phyloP scores from a whole-genome alignment of 2,797 vertebrate species.

The Gorsachius magnificus region DNA sequence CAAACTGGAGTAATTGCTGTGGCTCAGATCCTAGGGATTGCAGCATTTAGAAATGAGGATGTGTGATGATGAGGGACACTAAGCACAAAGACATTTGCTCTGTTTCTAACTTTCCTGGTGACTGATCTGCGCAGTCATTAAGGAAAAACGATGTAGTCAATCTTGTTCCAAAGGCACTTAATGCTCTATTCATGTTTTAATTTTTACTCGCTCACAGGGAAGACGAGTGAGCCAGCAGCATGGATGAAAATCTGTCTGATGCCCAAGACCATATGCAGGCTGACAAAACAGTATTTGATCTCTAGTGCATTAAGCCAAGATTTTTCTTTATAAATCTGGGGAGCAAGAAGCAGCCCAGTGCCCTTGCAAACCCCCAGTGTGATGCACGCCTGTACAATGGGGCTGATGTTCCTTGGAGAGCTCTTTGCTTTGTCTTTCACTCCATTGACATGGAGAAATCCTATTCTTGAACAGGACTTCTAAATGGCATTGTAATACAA shows the following conservation, averaged over 20 bases:
- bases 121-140: not conserved
- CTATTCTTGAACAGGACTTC: not conserved
- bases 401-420: not conserved
- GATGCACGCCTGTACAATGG: not conserved
- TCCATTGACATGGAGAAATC: not conserved
- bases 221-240: not conserved
- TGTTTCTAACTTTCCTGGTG: not conserved
- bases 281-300: not conserved
- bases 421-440: not conserved
- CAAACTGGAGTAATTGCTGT: not conserved
- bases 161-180: conserved; percentile 5
- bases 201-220: not conserved
- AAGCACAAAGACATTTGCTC: not conserved
- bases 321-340: not conserved
- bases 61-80: not conserved
- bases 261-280: not conserved
- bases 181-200: conserved; percentile 13
- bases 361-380: not conserved
- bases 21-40: not conserved
- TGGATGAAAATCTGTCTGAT: not conserved
- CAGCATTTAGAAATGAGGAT: not conserved
- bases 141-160: not conserved
- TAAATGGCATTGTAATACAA: not conserved
- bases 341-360: not conserved
- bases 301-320: not conserved